Conservation (phyloP, 2,888 invertebrate species). For the Dolomedes plantarius region DNA sequence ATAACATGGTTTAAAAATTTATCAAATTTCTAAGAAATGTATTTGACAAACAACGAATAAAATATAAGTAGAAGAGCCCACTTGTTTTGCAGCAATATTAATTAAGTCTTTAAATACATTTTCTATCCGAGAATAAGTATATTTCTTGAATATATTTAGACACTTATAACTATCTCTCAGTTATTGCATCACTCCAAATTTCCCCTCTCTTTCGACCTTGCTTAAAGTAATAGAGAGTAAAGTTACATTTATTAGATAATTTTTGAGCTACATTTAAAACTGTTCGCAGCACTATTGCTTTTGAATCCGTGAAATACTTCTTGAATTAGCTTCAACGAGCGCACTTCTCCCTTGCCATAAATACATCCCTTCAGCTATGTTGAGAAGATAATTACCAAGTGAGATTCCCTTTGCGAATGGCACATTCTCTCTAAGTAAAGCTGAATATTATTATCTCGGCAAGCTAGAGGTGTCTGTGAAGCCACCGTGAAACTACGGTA, state of each 20-base stretch:
- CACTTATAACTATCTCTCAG: too few relatives aligned
- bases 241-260: background rate
- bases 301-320: background rate
- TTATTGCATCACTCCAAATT: background rate
- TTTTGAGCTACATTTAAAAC: background rate
- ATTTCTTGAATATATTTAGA: too few relatives aligned
- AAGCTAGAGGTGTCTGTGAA: slow-evolving; percentile 4
- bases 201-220: background rate
- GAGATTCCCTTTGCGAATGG: slow-evolving; percentile 2
- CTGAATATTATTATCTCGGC: slow-evolving; percentile 6
- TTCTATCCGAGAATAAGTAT: too few relatives aligned
- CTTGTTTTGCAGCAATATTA: too few relatives aligned
- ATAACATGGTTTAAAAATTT: too few relatives aligned
- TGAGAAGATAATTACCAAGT: slow-evolving; percentile 43
- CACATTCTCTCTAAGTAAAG: slow-evolving; percentile 1
- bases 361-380: slow-evolving; percentile 17
- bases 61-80: too few relatives aligned
- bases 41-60: too few relatives aligned
- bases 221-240: background rate
- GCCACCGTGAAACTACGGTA: slow-evolving; percentile 4
- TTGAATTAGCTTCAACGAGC: background rate
- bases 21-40: too few relatives aligned
- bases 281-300: background rate
- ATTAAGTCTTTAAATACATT: too few relatives aligned
- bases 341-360: slow-evolving; percentile 15